Evolutionary conservation across 2,797 vertebrate genomes (phyloP).

Genomic region (Gephyroberyx darwinii): DNA sequence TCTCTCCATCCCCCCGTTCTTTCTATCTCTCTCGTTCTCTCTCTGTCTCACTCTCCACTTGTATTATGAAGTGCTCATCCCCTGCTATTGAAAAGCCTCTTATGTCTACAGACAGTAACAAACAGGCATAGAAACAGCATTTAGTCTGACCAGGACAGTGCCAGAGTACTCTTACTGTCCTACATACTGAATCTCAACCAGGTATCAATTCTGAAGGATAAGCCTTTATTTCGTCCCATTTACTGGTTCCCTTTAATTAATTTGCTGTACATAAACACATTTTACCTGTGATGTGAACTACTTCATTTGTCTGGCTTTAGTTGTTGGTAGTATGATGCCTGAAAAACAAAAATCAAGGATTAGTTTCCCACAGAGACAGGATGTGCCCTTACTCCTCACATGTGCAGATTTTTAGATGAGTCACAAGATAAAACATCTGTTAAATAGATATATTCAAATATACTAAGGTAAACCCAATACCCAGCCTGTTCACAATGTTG

Average conservation of each 20-base stretch:
- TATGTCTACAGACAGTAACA: constrained; percentile 31
- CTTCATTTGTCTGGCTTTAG: not conserved
- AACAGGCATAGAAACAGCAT: constrained; percentile 18
- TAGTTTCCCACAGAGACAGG: not conserved
- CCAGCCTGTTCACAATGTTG: constrained; percentile 25
- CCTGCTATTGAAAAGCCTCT: constrained; percentile 38
- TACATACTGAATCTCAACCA: constrained; percentile 8
- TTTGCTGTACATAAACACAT: constrained; percentile 1
- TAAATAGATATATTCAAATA: constrained; percentile 36
- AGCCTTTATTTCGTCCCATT: constrained; percentile 27
- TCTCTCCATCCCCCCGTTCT: not conserved
- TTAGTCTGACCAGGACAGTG: constrained; percentile 6
- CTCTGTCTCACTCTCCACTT: constrained; percentile 16
- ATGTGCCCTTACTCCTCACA: constrained; percentile 14
- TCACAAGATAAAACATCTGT: constrained; percentile 49
- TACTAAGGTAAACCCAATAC: constrained; percentile 5
- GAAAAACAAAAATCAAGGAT: not conserved
- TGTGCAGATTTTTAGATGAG: constrained; percentile 43
- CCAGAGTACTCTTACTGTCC: constrained; percentile 30
- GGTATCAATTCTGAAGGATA: constrained; percentile 9
- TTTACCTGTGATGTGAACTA: not conserved
- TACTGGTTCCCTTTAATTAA: constrained; percentile 4
- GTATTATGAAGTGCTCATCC: constrained; percentile 29
- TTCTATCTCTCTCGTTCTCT: not conserved
- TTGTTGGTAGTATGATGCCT: constrained; percentile 8